phyloP scores from a whole-genome alignment of 1,140 invertebrate genomes.

The Drosophila sp. region DNA sequence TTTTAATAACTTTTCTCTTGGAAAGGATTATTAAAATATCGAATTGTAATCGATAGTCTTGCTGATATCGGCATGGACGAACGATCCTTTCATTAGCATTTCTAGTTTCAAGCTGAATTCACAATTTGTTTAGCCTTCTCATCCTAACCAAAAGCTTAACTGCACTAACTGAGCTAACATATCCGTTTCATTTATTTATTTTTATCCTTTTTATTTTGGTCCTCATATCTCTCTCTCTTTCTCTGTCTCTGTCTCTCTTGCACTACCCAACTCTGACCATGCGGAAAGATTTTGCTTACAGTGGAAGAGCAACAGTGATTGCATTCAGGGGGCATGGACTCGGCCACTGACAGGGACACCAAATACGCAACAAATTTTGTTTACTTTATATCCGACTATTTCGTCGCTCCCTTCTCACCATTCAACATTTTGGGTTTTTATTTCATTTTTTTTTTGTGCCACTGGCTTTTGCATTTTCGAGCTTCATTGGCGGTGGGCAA shows the following conservation, averaged over 20 bases:
- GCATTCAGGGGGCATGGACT: background rate
- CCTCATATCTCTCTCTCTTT: background rate
- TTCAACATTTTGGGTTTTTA: constrained; percentile 10
- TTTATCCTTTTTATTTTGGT: too few relatives aligned
- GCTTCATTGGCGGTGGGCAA: constrained; percentile 66
- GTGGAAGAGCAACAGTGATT: background rate
- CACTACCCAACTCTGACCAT: background rate
- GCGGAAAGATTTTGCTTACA: constrained; percentile 4
- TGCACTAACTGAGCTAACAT: background rate
- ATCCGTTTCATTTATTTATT: background rate
- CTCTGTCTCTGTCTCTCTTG: background rate
- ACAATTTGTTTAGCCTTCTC: background rate
- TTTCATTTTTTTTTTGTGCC: constrained; percentile 8
- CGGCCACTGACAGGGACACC: too few relatives aligned
- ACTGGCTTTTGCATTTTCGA: constrained; percentile 57
- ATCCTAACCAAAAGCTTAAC: too few relatives aligned
- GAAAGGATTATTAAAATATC: too few relatives aligned
- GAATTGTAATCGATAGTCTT: too few relatives aligned
- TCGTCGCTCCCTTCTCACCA: background rate
- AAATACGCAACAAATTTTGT: constrained; percentile 1
- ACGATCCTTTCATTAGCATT: background rate
- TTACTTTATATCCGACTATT: constrained; percentile 1
- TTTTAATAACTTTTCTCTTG: too few relatives aligned
- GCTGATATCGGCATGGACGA: too few relatives aligned
- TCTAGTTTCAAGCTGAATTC: background rate